These are phyloP conservation scores for Synanthedon vespiformis DNA, from an alignment of 2,888 invertebrate species.

Conservation along the genomic window DNA sequence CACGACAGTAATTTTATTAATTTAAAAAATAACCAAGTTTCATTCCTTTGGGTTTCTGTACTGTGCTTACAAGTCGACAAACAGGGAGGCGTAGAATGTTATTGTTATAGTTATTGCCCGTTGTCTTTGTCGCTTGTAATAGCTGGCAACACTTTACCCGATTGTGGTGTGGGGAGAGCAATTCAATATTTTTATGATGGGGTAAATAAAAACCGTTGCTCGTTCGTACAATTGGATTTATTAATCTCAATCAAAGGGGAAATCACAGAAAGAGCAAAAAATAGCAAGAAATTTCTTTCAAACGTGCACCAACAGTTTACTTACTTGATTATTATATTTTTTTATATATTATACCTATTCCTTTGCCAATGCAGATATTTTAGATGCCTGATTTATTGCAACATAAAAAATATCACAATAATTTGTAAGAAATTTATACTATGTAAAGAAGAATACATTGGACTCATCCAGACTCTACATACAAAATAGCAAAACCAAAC, in stretches of 20 bases:
- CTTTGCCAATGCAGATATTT: too few species aligned
- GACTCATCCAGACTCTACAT: too few species aligned
- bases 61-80: constrained; percentile 26
- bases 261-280: neutral
- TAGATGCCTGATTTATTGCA: too few species aligned
- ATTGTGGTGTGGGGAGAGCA: constrained; percentile 16
- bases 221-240: constrained; percentile 6
- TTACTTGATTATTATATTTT: too few species aligned
- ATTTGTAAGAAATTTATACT: too few species aligned
- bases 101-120: constrained; percentile 52
- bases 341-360: too few species aligned
- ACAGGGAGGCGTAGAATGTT: constrained; percentile 37
- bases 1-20: too few species aligned
- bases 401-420: too few species aligned
- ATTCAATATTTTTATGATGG: constrained; percentile 22
- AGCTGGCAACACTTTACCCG: constrained; percentile 42
- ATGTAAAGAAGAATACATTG: too few species aligned
- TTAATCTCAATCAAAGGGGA: constrained; percentile 1
- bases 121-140: constrained; percentile 39
- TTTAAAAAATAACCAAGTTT: too few species aligned
- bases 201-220: constrained; percentile 12
- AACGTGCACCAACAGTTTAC: too few species aligned
- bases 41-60: too few species aligned
- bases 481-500: neutral
- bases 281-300: neutral